These are phyloP conservation scores for Tiphia femorata DNA, from an alignment of 2,888 invertebrate species.

Conservation along the genomic window DNA sequence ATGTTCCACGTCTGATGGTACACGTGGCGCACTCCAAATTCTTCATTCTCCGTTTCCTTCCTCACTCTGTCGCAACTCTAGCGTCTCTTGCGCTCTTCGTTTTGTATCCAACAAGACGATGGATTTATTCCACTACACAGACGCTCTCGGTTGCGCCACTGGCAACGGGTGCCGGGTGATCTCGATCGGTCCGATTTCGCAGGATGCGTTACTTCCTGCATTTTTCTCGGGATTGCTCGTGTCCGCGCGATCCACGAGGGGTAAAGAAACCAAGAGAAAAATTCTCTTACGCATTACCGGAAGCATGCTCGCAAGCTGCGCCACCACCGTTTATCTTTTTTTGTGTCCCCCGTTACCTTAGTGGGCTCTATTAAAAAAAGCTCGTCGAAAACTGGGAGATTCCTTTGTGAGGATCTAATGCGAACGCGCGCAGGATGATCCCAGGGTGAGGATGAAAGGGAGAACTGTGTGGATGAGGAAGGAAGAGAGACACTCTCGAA, in stretches of 20 bases:
- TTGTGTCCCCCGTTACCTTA: not conserved
- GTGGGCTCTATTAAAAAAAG: conserved; percentile 40
- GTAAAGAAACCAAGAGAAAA: conserved; percentile 35
- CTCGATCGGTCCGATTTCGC: conserved; percentile 32
- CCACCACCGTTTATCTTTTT: conserved; percentile 35
- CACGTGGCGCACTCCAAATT: no score
- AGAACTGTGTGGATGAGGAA: not conserved
- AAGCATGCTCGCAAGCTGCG: no score
- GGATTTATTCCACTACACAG: no score
- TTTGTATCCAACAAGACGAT: no score
- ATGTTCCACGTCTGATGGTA: no score
- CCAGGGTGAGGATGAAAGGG: conserved; percentile 4
- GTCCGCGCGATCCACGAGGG: conserved; percentile 30
- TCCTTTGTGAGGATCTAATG: conserved; percentile 26
- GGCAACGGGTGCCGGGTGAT: no score
- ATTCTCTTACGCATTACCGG: conserved; percentile 29
- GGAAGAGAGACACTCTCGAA: conserved; percentile 2
- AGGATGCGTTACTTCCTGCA: conserved; percentile 58
- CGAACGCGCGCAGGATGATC: conserved; percentile 12
- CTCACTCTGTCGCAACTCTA: no score
- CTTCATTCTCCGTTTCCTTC: no score
- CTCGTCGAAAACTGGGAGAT: conserved; percentile 39
- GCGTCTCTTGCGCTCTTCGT: no score
- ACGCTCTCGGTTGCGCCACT: no score
- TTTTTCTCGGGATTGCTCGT: no score